Conservation (phyloP, 2,888 invertebrate species). For the Augochlorella aurata region DNA sequence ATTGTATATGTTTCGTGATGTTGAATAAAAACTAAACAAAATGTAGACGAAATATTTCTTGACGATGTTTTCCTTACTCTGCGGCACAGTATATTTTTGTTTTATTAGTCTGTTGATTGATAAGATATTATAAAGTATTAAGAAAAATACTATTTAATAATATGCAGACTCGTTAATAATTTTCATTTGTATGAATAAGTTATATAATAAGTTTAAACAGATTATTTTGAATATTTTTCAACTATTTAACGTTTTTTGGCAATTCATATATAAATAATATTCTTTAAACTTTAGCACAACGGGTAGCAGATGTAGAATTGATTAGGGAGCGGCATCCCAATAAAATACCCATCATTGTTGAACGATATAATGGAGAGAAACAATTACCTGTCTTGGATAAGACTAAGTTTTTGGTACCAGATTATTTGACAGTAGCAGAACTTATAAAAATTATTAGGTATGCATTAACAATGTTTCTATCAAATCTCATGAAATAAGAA, state of each 20-base stretch:
- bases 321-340: constrained; percentile 76
- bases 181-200: constrained; percentile 25
- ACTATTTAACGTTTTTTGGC: background rate
- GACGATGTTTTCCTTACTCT: background rate
- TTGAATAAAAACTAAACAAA: constrained; percentile 24
- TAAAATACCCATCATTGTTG: constrained; percentile 89
- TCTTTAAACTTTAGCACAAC: constrained; percentile 68
- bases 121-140: background rate
- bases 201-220: constrained; percentile 17
- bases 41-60: background rate
- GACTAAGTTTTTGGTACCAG: constrained; percentile 93
- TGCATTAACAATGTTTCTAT: constrained; percentile 65
- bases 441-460: constrained; percentile 93
- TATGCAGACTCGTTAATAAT: constrained; percentile 5
- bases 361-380: constrained; percentile 90
- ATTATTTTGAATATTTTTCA: background rate
- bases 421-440: constrained; percentile 94
- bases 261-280: background rate
- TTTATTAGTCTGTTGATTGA: constrained; percentile 19
- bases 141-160: background rate
- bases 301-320: constrained; percentile 74
- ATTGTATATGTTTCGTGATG: background rate
- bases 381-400: constrained; percentile 90
- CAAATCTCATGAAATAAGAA: background rate
- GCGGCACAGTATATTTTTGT: constrained; percentile 2